Base-by-base conservation (phyloP, 2,888 invertebrate species). In the Cataglyphis livida region DNA sequence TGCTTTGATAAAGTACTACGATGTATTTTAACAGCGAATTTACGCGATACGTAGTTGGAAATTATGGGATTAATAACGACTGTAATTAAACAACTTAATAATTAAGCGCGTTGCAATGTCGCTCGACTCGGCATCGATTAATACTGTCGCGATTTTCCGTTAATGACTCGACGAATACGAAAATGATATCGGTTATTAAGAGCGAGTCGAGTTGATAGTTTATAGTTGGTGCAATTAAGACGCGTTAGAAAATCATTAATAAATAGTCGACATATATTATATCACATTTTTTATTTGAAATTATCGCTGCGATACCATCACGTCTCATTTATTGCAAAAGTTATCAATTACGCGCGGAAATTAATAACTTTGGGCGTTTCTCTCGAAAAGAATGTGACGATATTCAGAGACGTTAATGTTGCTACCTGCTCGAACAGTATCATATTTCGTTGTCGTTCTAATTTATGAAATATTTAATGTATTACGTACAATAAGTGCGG, bases 31-130 rank as follows among this genome's bases (percentile, higher is more conserved):
- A 51, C 51, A 51, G 51, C 51, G 7, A 51, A 51, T 51, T 51
- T 51, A 51, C n/a, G n/a, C n/a, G 7, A 51, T 51, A n/a, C n/a
- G 7, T 51, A 7, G 51, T 51, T n/a, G 51, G 7, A 51, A 51
- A 51, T 51, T 51, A 51, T n/a, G 51, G 51, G 51, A 51, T 51
- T 51, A 51, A 51, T 51, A 51, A 51, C 51, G 51, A 9, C 51
- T 51, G n/a, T 51, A 51, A 51, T 51, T 51, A 51, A 51, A 51
- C 51, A 7, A 51, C 51, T 51, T 51, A 51, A n/a, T 51, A 51
- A 51, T 51, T 51, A 51, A 51, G n/a, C 51, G 51, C 51, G 51
- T 51, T 51, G 7, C n/a, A 51, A 51, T n/a, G n/a, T 51, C 51
- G n/a, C n/a, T 51, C 51, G n/a, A 51, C n/a, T 51, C n/a, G 48